Evolutionary conservation across 2,797 vertebrate species (phyloP), one percentile per base, ranked within the genome.

Genomic region (Semaprochilodus insignis): DNA sequence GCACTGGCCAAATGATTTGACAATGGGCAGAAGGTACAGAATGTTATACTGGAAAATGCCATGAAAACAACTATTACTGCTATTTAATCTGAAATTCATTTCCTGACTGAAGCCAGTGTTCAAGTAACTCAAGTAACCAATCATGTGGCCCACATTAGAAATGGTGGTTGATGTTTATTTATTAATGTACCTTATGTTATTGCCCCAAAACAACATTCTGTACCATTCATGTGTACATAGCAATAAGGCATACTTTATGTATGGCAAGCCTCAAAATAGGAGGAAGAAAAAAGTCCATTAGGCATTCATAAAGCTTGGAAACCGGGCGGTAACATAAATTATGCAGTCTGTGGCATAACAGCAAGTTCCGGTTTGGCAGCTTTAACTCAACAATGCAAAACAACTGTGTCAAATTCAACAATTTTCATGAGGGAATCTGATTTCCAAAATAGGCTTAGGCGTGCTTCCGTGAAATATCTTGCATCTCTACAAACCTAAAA

Each of bases 281-380:
- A 75, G 4, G 11, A 10, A 48, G 40, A 21, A 57, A 3, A 48
- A 21, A 23, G n/a, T 74, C 25, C 19, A 76, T 60, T 40, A 16
- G 21, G 15, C 11, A 34, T 54, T n/a, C 65, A 2, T 57, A 77
- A 60, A 59, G 40, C 57, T 17, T 77, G 66, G 40, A 80, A 54
- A 83, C 77, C 62, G 81, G 65, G 27, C 65, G 52, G 62, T 36
- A 48, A 77, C 79, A 27, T 62, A 21, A 76, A 81, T 83, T 76
- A 85, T 85, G 59, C n/a, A 44, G 19, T 40, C 14, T 19, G 34
- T 36, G 14, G 65, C 66, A 69, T n/a, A 69, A 10, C 44, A 16
- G 57, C 21, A n/a, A 59, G 57, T 69, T 8, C 17, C 15, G 73
- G 52, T 19, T 51, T 44, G 31, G 21, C 48, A 25, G 78, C 59